Conservation (phyloP, 2,888 invertebrate species). For the Monoplex corrugatus region DNA sequence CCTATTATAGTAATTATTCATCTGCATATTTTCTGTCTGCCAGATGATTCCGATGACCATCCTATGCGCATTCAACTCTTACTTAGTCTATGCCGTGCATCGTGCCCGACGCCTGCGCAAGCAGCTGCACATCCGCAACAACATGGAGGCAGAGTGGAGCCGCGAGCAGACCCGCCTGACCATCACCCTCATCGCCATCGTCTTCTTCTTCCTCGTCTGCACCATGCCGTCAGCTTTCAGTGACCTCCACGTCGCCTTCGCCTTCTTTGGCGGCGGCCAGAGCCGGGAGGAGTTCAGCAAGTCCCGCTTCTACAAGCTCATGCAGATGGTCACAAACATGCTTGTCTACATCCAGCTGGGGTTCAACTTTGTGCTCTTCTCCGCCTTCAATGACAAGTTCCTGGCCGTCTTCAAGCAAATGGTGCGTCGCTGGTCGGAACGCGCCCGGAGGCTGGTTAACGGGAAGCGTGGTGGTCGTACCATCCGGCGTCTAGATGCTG, state of each 20-base stretch:
- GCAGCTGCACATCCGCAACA: constrained; percentile 66
- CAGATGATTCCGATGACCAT: constrained; percentile 71
- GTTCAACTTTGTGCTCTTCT: constrained; percentile 78
- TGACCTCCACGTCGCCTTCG: constrained; percentile 71
- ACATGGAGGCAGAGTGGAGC: constrained; percentile 69
- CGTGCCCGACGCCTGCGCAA: constrained; percentile 66
- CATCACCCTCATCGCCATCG: constrained; percentile 76
- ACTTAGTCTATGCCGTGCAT: constrained; percentile 71
- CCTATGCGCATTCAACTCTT: constrained; percentile 69
- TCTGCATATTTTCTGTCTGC: no score
- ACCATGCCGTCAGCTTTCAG: constrained; percentile 77
- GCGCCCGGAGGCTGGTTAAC: neutral
- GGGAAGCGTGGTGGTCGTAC: neutral
- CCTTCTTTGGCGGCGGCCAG: constrained; percentile 66
- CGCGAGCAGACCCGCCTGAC: constrained; percentile 76
- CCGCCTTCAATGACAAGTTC: constrained; percentile 76
- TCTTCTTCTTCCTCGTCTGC: constrained; percentile 75
- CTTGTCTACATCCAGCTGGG: constrained; percentile 76
- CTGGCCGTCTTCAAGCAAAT: constrained; percentile 56
- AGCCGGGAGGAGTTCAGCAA: constrained; percentile 32
- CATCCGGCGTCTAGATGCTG: constrained; percentile 11
- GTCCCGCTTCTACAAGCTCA: constrained; percentile 59
- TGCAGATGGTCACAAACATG: constrained; percentile 71
- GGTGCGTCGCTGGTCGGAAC: constrained; percentile 46
- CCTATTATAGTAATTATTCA: no score